Conservation (phyloP, 2,888 invertebrate genomes). For the Xylota segnis region DNA sequence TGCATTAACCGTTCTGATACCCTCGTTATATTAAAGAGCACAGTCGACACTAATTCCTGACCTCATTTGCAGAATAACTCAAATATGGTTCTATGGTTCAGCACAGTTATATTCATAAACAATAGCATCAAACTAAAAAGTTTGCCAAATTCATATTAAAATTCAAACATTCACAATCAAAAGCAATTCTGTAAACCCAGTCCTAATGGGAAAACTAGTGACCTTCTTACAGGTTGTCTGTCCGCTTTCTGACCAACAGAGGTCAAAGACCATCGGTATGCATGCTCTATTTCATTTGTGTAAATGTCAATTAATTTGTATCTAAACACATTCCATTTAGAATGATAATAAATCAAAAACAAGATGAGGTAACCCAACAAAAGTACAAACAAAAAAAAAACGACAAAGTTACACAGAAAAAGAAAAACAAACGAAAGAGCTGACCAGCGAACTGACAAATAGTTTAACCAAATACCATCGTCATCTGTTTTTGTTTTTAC, state of each 20-base stretch:
- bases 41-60: neutral
- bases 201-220: conserved; percentile 4
- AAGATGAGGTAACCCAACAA: neutral
- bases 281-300: conserved; percentile 4
- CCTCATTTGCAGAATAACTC: neutral
- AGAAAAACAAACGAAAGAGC: neutral
- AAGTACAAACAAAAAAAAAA: neutral
- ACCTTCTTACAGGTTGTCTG: conserved; percentile 12
- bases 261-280: conserved; percentile 5
- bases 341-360: neutral
- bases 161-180: conserved; percentile 6
- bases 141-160: neutral
- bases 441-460: conserved; percentile 5
- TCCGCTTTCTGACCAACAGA: neutral
- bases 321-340: neutral
- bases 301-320: conserved; percentile 2
- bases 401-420: neutral
- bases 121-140: neutral
- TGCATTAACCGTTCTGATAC: neutral
- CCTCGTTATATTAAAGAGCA: neutral
- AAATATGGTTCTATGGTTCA: neutral
- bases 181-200: conserved; percentile 2
- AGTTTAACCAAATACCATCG: conserved; percentile 1
- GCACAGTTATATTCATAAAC: neutral
- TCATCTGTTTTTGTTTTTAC: conserved; percentile 10